Conservation (phyloP, 2,113 vertebrate species). For the Sinosuthora webbiana region DNA sequence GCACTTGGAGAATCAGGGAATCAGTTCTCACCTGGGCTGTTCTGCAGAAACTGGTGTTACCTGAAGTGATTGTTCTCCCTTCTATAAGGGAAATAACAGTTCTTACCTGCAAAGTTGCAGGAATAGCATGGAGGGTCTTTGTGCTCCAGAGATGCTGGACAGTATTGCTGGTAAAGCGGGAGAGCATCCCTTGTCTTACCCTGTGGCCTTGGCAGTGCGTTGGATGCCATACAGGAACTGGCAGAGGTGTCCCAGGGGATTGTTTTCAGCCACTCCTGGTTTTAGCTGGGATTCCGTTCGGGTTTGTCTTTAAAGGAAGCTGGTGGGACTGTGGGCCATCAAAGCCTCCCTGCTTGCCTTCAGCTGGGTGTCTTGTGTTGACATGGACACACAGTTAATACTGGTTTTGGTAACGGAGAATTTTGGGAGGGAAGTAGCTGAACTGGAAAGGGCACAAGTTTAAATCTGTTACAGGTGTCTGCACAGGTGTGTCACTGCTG, state of each 20-base stretch:
- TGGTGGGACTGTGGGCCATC: not conserved
- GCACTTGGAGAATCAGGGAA: not conserved
- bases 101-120: not conserved
- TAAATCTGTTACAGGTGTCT: not conserved
- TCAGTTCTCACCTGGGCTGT: not conserved
- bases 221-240: rapidly evolving
- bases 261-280: not conserved
- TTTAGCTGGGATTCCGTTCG: not conserved
- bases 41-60: not conserved
- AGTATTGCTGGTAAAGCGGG: rapidly evolving
- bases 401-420: not conserved
- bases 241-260: not conserved
- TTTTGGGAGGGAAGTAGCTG: not conserved
- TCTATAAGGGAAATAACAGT: rapidly evolving
- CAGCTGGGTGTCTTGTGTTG: not conserved
- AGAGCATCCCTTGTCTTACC: not conserved
- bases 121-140: not conserved
- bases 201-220: not conserved
- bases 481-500: not conserved
- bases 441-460: not conserved
- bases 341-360: not conserved
- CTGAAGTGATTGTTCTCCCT: rapidly evolving
- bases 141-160: not conserved
- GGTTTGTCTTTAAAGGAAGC: not conserved
- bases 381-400: not conserved